Evolutionary conservation across 2,113 vertebrate species (phyloP), one percentile per base, ranked within the genome.

Genomic region (Barnardius zonarius): DNA sequence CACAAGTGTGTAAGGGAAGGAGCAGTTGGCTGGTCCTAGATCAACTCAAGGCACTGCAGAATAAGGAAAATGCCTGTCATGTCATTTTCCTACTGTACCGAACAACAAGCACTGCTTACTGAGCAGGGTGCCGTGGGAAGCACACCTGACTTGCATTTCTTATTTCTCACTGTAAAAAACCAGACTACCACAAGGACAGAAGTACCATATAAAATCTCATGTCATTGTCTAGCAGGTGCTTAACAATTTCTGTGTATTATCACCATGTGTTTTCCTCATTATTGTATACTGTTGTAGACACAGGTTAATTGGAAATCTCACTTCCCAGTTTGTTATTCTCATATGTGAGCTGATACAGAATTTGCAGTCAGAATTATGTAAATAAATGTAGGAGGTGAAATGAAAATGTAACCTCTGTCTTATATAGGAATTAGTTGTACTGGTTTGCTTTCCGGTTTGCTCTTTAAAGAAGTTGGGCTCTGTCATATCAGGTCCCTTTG

Each of bases 251-350:
- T 91, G 55, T 84, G 69, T 67, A 78, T 70, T 1, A 1, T 69
- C 85, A 84, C 67, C 6, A 80, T 74, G 59, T 85, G 59, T 76
- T 80, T 18, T 91, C 17, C 51, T 94, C 75, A 70, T 91, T 94
- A 95, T 46, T 4, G 0, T 90, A 52, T 86, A 83, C 78, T 90
- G 49, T 76, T 92, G 76, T 94, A 88, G 86, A 75, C 88, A 84
- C 30, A 84, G 63, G 85, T 92, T 96, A 95, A 97, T 96, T 95
- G 89, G 94, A 96, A 95, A 92, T 94, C 75, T 95, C 82, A 70
- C 68, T 10, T 95, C 31, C 25, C 51, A 52, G 23, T 90, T 91
- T 95, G 90, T 77, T 90, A 83, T 93, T 94, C 78, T 68, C 63
- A n/a, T 55, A 39, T 67, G 68, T 0, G 6, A 95, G 41, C 57